These are phyloP conservation scores for Noturus placidus DNA, from an alignment of 2,113 vertebrate genomes.

Conservation along the genomic window DNA sequence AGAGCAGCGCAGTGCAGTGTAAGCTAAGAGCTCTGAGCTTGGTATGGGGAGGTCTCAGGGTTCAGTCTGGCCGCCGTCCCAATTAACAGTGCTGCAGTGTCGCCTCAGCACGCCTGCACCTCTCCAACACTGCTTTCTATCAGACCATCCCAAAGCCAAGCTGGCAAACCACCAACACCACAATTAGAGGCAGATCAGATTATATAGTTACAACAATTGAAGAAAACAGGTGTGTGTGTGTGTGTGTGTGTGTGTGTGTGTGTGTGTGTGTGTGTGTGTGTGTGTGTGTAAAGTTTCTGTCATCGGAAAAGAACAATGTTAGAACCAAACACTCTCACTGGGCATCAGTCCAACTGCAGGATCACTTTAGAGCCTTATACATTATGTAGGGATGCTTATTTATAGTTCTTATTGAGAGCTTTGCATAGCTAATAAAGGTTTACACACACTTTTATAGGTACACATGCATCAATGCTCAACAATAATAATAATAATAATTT, in stretches of 20 bases:
- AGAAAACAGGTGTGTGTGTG: constrained; percentile 30
- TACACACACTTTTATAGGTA: background rate
- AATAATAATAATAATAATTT: no score
- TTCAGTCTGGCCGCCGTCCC: constrained; percentile 68
- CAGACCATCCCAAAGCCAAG: constrained; percentile 29
- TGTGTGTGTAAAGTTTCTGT: constrained; percentile 28
- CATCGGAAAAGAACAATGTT: constrained; percentile 33
- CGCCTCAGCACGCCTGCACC: constrained; percentile 5
- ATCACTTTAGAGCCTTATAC: constrained; percentile 29
- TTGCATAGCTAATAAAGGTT: background rate
- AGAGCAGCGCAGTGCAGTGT: constrained; percentile 66
- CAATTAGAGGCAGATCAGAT: constrained; percentile 38
- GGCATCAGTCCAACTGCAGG: constrained; percentile 8
- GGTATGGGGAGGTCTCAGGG: constrained; percentile 61
- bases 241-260: constrained; percentile 26
- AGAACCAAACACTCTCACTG: constrained; percentile 28
- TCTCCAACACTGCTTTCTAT: constrained; percentile 1
- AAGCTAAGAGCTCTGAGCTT: constrained; percentile 56
- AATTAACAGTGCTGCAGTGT: constrained; percentile 58
- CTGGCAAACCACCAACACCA: constrained; percentile 30
- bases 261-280: constrained; percentile 32
- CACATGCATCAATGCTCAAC: background rate
- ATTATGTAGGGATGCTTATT: constrained; percentile 33
- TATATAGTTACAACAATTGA: constrained; percentile 21
- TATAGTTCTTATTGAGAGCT: constrained; percentile 9